Evolutionary conservation across 2,888 invertebrate species (phyloP).

Genomic region (Rhorus exstirpatorius): DNA sequence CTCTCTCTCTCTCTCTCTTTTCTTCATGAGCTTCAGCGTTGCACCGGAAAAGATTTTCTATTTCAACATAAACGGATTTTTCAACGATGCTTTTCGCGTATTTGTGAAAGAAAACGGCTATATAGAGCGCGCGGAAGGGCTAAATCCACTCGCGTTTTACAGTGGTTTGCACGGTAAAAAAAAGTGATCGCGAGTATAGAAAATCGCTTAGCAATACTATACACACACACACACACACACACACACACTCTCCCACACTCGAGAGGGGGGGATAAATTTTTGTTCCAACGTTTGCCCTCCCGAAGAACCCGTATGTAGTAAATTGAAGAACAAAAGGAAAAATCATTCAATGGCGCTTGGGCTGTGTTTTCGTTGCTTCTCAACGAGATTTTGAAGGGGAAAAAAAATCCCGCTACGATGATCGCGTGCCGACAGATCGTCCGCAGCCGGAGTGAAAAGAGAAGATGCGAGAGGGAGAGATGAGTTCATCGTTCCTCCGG

Average conservation of each 20-base stretch:
- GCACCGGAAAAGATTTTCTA: slow-evolving; percentile 51
- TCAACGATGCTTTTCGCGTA: slow-evolving; percentile 33
- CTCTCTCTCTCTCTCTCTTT: too few species aligned
- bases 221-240: slow-evolving; percentile 17
- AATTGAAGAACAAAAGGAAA: too few species aligned
- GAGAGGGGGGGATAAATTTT: slow-evolving; percentile 56
- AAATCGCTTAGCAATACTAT: slow-evolving; percentile 53
- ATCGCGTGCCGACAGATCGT: too few species aligned
- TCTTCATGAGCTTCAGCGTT: slow-evolving; percentile 59
- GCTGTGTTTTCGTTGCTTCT: slow-evolving; percentile 36
- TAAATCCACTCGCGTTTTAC: slow-evolving; percentile 28
- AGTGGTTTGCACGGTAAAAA: slow-evolving; percentile 6
- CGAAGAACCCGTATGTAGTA: too few species aligned
- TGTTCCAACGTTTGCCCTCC: slow-evolving; percentile 50
- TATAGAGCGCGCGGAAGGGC: too few species aligned
- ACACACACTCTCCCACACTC: not conserved
- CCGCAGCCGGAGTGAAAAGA: too few species aligned
- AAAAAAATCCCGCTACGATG: slow-evolving; percentile 54
- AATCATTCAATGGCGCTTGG: slow-evolving; percentile 30
- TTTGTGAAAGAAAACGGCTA: slow-evolving; percentile 22
- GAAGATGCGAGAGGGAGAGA: too few species aligned
- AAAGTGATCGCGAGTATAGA: slow-evolving; percentile 29
- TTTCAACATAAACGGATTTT: slow-evolving; percentile 49
- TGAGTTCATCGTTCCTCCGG: too few species aligned
- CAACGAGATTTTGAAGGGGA: slow-evolving; percentile 18